Evolutionary conservation across 1,140 invertebrate species (phyloP), one percentile per base, ranked within the genome.

Genomic region (Eriocheir sinensis): DNA sequence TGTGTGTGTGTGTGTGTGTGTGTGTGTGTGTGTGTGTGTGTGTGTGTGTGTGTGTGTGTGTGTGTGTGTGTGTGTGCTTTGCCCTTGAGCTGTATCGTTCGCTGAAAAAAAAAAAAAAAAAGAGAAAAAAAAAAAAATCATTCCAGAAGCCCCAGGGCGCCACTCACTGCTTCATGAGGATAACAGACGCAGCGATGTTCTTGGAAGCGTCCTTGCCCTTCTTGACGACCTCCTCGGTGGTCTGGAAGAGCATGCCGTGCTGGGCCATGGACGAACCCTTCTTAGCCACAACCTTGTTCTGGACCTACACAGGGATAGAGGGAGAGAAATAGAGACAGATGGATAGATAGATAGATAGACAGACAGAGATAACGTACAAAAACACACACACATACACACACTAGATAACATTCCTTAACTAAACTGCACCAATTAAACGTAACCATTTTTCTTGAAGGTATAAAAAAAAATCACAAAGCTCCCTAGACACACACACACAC

Each of bases 211-310:
- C 96, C 85, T 97, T 96, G 21, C 96, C 97, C 41, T 96, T 96
- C 44, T 96, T 90, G 40, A 97, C 94, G 0, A 97, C 96, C 40
- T 96, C 95, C 83, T 96, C 96, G n/a, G 96, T 96, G 17, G 97
- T 97, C n/a, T 96, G 96, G 95, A 97, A 97, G 94, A 97, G 97
- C 86, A 97, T 96, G 91, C 97, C 96, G 95, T 97, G 97, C 48
- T 96, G 95, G 30, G 96, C 96, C 17, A 96, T 96, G 0, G 97
- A 96, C 15, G 96, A 96, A 3, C 96, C 96, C 4, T 96, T 95
- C 91, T 96, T 92, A 3, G 97, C 96, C n/a, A 97, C 89, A 17
- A 97, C 96, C n/a, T 96, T 91, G 53, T 96, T 96, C 40, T 41
- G 92, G 40, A 91, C 27, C 95, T 95, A 92, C 0, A 15, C 41